Conservation (phyloP, 2,888 invertebrate species). For the Cephus rjabovi region DNA sequence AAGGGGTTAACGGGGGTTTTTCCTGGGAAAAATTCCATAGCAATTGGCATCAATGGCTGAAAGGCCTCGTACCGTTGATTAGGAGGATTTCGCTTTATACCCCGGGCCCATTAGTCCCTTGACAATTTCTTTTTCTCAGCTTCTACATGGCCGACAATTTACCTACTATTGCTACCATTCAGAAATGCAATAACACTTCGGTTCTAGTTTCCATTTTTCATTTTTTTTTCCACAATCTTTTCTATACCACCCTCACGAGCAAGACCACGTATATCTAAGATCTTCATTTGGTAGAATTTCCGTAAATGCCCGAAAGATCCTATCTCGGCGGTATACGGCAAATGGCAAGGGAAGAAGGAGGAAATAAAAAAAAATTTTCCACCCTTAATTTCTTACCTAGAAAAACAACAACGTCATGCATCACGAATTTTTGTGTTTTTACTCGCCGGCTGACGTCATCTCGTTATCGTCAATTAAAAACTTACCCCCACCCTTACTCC, state of each 20-base stretch:
- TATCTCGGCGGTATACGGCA: neutral
- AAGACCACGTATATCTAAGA: neutral
- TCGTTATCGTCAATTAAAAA: neutral
- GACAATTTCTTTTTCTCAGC: neutral
- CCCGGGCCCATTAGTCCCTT: neutral
- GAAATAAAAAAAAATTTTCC: neutral
- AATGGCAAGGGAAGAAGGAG: neutral
- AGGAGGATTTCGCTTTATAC: neutral
- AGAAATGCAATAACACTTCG: neutral
- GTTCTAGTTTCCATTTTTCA: neutral
- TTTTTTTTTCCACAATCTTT: neutral
- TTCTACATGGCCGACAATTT: neutral
- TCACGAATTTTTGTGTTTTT: too few species aligned
- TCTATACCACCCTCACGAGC: neutral
- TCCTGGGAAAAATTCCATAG: neutral
- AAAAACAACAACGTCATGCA: neutral
- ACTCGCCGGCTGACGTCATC: neutral
- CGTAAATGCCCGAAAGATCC: neutral
- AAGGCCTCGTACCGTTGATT: neutral
- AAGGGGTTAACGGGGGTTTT: conserved; percentile 34
- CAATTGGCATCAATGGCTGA: neutral
- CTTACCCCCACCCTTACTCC: neutral
- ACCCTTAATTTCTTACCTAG: neutral
- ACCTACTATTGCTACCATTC: neutral
- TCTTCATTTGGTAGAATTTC: neutral